Evolutionary conservation across 2,113 vertebrate species (phyloP).

Genomic region (Microcebus murinus): DNA sequence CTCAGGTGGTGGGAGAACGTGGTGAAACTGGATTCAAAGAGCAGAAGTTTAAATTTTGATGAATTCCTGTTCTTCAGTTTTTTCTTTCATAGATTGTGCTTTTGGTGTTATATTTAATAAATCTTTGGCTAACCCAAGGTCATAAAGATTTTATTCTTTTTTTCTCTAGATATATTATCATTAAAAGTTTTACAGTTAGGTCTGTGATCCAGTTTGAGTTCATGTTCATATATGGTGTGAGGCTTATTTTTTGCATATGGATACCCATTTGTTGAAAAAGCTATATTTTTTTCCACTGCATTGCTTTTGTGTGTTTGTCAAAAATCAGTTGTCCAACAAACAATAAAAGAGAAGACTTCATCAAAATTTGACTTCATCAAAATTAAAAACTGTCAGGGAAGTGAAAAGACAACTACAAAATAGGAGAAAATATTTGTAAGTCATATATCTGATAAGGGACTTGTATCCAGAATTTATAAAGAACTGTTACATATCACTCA

Average conservation of each 20-base stretch:
- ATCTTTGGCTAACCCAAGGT: neutral
- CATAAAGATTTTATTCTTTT: neutral
- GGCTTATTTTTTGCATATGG: neutral
- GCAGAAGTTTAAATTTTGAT: neutral
- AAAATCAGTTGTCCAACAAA: neutral
- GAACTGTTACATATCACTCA: neutral
- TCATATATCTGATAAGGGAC: constrained; percentile 15
- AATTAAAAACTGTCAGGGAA: constrained; percentile 8
- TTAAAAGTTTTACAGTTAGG: neutral
- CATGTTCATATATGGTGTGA: neutral
- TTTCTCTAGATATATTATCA: neutral
- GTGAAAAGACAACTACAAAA: constrained; percentile 5
- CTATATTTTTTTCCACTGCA: neutral
- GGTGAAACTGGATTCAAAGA: no score
- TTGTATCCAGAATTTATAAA: neutral
- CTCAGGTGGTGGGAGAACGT: no score
- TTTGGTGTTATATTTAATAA: neutral
- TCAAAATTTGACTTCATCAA: neutral
- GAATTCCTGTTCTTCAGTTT: neutral
- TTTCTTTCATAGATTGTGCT: neutral
- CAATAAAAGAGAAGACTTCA: neutral
- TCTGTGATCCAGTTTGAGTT: neutral
- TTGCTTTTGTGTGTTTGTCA: neutral
- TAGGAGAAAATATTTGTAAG: constrained; percentile 8
- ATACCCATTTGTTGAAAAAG: constrained; percentile 18